A percentile compares a stretch with the other conserved stretches of the same genome.
Conservation (phyloP, 2,113 vertebrate genomes). For the Cyprinodon variegatus region DNA sequence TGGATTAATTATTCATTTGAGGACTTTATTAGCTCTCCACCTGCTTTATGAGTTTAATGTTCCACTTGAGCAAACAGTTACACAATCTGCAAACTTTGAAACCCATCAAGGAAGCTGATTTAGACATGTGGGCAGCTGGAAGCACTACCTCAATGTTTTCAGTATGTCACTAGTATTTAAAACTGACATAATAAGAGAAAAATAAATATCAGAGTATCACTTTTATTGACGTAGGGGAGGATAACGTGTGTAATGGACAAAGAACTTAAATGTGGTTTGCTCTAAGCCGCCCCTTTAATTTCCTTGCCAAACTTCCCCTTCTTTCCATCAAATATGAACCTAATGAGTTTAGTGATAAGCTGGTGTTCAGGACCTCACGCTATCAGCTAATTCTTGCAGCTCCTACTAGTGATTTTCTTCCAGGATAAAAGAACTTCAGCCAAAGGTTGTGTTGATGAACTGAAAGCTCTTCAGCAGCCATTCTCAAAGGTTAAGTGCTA, state of each 20-base stretch:
- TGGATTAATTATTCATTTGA: background rate
- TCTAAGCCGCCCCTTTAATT: conserved; percentile 19
- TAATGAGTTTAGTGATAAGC: conserved; percentile 62
- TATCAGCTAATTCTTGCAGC: conserved; percentile 55
- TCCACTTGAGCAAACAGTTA: conserved; percentile 16
- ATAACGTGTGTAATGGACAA: conserved; percentile 32
- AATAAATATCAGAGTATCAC: conserved; percentile 1
- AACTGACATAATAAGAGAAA: background rate
- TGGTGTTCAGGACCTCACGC: conserved; percentile 26
- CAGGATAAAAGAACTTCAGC: conserved; percentile 20
- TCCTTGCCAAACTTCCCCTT: conserved; percentile 24
- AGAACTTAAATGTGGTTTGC: background rate
- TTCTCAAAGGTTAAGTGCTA: conserved; percentile 54
- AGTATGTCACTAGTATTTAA: background rate
- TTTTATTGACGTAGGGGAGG: conserved; percentile 33
- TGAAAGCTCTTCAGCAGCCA: conserved; percentile 41
- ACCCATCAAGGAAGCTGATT: background rate
- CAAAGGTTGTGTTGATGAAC: conserved; percentile 54
- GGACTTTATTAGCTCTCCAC: background rate
- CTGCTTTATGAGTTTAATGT: background rate
- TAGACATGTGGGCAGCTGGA: background rate
- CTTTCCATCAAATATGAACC: conserved; percentile 58
- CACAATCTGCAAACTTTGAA: conserved; percentile 2
- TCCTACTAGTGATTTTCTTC: background rate
- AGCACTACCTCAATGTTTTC: background rate